Percentiles rank a stretch among this genome's conserved stretches.
Evolutionary conservation across 2,888 invertebrate species (phyloP).

Genomic region (Chrysomela aeneicollis): DNA sequence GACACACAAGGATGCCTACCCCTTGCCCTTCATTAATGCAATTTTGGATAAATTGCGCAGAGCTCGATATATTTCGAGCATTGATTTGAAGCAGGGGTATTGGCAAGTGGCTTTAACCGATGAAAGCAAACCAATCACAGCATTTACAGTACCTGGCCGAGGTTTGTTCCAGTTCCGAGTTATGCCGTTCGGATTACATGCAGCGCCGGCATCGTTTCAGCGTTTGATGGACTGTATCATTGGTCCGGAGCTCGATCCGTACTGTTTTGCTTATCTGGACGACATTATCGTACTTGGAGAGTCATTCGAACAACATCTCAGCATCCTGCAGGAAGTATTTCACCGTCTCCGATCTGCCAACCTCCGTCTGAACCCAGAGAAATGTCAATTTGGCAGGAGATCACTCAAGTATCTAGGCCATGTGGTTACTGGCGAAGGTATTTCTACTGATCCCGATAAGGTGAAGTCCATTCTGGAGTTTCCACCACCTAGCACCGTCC

Average conservation of each 20-base stretch:
- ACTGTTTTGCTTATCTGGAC: conserved; percentile 4
- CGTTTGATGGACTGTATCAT: conserved; percentile 1
- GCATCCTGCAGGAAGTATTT: conserved; percentile 15
- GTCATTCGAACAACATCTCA: not conserved
- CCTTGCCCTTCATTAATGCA: conserved; percentile 44
- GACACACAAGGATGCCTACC: conserved; percentile 40
- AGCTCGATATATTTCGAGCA: conserved; percentile 40
- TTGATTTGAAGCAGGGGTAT: conserved; percentile 43
- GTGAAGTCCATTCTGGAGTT: conserved; percentile 12
- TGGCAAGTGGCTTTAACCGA: conserved; percentile 42
- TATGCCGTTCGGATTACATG: conserved; percentile 50
- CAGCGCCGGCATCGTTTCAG: conserved; percentile 27
- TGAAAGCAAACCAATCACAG: conserved; percentile 42
- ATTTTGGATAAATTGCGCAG: conserved; percentile 43
- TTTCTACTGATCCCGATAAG: conserved; percentile 7
- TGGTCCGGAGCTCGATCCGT: not conserved
- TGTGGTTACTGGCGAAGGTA: conserved; percentile 12
- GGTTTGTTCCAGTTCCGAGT: conserved; percentile 48
- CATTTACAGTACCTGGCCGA: conserved; percentile 46
- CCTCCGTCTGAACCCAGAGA: conserved; percentile 25
- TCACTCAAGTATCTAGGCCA: conserved; percentile 25
- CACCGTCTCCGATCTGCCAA: conserved; percentile 15
- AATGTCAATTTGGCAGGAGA: conserved; percentile 25
- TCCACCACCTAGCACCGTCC: conserved; percentile 5
- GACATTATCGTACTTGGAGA: conserved; percentile 7